Conservation (phyloP, 30 jellyfish, hydroid and myxozoan species). For the Morbakka virulenta region DNA sequence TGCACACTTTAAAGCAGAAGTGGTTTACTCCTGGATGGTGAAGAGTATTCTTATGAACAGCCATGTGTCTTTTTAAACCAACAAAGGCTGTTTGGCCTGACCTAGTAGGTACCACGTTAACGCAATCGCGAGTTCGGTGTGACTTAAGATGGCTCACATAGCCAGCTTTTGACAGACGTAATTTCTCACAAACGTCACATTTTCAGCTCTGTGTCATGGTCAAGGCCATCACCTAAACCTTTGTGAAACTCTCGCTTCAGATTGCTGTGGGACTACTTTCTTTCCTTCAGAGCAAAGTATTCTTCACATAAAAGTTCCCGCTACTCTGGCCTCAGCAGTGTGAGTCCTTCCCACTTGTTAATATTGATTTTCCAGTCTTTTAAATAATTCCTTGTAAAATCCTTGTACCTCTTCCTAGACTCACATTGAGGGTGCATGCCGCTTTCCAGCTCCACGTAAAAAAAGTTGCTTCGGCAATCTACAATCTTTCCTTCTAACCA, state of each 20-base stretch:
- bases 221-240: no score
- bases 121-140: background rate
- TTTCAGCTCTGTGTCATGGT: background rate
- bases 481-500: background rate
- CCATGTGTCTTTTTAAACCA: background rate
- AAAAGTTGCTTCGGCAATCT: no score
- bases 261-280: background rate
- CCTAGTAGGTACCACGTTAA: background rate
- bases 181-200: background rate
- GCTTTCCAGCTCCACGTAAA: background rate
- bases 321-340: no score
- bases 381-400: no score
- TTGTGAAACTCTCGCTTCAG: background rate
- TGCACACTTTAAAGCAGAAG: background rate
- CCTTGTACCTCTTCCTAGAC: background rate
- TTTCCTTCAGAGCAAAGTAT: background rate
- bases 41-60: background rate
- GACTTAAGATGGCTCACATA: background rate
- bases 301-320: no score
- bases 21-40: background rate
- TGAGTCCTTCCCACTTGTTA: no score
- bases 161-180: background rate
- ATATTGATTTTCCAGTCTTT: no score
- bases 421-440: background rate
- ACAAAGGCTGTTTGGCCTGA: background rate